These are phyloP conservation scores for Rhagologus leucostigma DNA, from an alignment of 2,113 vertebrate species.

Conservation along the genomic window DNA sequence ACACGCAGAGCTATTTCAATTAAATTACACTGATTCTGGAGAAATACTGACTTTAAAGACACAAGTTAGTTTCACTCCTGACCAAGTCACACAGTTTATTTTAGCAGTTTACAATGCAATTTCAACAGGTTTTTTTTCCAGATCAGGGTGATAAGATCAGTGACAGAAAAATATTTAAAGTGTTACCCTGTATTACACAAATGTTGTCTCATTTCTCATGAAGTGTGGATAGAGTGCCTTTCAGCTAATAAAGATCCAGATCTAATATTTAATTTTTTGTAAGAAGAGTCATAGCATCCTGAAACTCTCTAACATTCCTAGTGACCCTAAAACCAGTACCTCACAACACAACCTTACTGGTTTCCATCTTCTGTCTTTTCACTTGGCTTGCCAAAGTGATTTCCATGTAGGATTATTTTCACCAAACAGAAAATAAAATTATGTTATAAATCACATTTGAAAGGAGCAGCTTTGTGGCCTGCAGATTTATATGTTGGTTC, in stretches of 20 bases:
- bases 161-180: constrained; percentile 47
- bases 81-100: constrained; percentile 38
- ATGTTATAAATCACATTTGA: background rate
- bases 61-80: constrained; percentile 62
- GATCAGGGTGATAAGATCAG: background rate
- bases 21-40: constrained; percentile 76
- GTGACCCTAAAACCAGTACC: background rate
- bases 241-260: background rate
- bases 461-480: background rate
- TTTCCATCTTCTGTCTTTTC: background rate
- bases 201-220: background rate
- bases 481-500: background rate
- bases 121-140: constrained; percentile 56
- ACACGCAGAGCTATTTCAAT: constrained; percentile 80
- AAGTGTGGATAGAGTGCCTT: background rate
- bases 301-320: background rate
- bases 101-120: constrained; percentile 49
- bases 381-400: background rate
- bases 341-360: background rate
- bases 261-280: background rate
- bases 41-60: constrained; percentile 73
- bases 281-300: background rate
- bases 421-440: background rate
- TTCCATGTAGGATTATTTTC: background rate
- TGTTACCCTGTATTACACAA: background rate